These are phyloP conservation scores for Stichodactyla mertensii DNA, from an alignment of 64 coral and sea anemone species.

Conservation along the genomic window DNA sequence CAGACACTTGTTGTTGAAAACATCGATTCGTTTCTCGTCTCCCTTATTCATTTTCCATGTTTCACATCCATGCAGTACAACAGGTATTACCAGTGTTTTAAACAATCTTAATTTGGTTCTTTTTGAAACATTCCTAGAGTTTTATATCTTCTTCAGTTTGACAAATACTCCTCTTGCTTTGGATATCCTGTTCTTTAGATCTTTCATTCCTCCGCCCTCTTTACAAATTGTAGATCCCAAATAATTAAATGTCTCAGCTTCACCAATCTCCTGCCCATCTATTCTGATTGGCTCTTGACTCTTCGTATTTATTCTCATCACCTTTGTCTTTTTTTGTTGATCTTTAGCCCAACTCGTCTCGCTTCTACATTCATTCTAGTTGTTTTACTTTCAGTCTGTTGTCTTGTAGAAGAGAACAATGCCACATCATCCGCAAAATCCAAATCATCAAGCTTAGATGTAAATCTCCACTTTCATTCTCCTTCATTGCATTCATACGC, in stretches of 20 bases:
- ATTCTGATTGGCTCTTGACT: slow-evolving; percentile 33
- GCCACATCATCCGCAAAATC: slow-evolving; percentile 33
- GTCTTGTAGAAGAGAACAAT: slow-evolving; percentile 3
- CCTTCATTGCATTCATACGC: no score
- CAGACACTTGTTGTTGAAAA: no score
- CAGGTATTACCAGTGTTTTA: slow-evolving; percentile 20
- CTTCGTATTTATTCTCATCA: slow-evolving; percentile 28
- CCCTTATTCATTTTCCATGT: no score
- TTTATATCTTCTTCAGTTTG: slow-evolving; percentile 15
- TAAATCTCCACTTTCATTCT: slow-evolving; percentile 35
- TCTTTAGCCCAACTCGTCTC: slow-evolving; percentile 23
- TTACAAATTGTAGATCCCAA: slow-evolving; percentile 17
- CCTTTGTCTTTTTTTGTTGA: slow-evolving; percentile 39
- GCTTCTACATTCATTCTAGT: slow-evolving; percentile 27
- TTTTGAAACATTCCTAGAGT: neutral
- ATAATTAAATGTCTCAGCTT: slow-evolving; percentile 7
- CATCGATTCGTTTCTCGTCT: no score
- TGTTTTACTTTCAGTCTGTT: slow-evolving; percentile 38
- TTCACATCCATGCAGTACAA: neutral
- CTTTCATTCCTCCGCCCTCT: slow-evolving; percentile 21
- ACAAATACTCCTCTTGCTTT: slow-evolving; percentile 30
- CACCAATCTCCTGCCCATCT: neutral
- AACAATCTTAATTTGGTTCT: slow-evolving; percentile 3
- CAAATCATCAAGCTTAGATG: slow-evolving; percentile 24
- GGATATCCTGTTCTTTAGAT: slow-evolving; percentile 12